These are phyloP conservation scores for Mallateleia sp. DNA, from an alignment of 2,888 invertebrate genomes.

Conservation along the genomic window DNA sequence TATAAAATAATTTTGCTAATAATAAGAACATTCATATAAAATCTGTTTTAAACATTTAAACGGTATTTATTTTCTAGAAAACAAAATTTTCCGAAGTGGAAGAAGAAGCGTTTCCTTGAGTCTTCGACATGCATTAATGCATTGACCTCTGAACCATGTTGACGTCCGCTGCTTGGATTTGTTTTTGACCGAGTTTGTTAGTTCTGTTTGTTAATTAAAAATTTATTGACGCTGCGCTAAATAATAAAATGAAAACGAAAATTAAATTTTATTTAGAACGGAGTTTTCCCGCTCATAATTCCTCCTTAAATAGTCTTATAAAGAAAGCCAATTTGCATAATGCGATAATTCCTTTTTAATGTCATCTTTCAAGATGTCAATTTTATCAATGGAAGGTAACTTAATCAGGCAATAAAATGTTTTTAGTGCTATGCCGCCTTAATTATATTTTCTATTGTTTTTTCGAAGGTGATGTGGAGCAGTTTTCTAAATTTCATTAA, in stretches of 20 bases:
- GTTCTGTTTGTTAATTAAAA: neutral
- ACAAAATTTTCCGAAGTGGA: no score
- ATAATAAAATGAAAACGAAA: conserved; percentile 6
- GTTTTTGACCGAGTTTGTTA: neutral
- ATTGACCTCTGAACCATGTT: conserved; percentile 28
- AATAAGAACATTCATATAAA: no score
- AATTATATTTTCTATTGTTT: conserved; percentile 57
- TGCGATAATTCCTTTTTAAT: conserved; percentile 66
- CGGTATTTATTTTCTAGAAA: no score
- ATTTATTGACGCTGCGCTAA: neutral
- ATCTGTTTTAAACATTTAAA: no score
- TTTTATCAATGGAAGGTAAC: conserved; percentile 59
- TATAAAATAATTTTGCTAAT: no score
- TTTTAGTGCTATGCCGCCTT: conserved; percentile 44
- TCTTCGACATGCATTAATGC: no score
- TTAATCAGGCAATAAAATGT: conserved; percentile 60
- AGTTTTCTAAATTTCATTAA: conserved; percentile 4
- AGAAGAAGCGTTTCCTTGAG: no score
- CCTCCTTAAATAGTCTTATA: conserved; percentile 37
- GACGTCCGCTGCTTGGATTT: neutral
- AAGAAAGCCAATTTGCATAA: conserved; percentile 63
- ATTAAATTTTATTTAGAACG: conserved; percentile 32
- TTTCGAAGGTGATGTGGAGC: conserved; percentile 20
- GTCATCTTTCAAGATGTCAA: conserved; percentile 48
- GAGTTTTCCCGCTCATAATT: conserved; percentile 33